Base-by-base conservation (phyloP, 2,888 invertebrate genomes). In the Eledona agricola region DNA sequence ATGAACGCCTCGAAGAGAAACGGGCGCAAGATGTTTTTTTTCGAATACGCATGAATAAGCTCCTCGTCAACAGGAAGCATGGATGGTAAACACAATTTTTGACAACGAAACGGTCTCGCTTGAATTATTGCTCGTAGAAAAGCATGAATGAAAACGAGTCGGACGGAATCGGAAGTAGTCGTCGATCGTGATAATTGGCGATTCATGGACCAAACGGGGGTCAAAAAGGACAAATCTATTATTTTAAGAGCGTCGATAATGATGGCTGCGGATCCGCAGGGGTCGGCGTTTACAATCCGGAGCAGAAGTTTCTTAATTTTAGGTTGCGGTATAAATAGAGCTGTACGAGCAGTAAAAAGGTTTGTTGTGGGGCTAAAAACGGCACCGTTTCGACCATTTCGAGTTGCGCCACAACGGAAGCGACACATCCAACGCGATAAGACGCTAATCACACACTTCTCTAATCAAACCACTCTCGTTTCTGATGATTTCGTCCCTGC, bases 41-140 rank as follows among this genome's bases (percentile, higher is more conserved):
- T 53, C 25, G 22, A 38, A 15, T 31, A 45, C 53, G 55, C 55
- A 15, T 55, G 31, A 55, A 50, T 55, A 43, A 43, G 43, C 51
- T 42, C n/a, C n/a, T 51, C 47, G 50, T 52, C 40, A 59, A 56
- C 59, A 59, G 59, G 59, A 61, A 59, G 59, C 54, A 59, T 40
- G 61, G 54, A 43, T 50, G 51, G 57, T 61, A 61, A 61, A 55
- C 59, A 59, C 51, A 35, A 60, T 60, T 61, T 60, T 61, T 53
- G 56, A 59, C 53, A 61, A 57, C 52, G 46, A 47, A 47, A 51
- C 37, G 46, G 60, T 58, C 42, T 54, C 58, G 55, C 50, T 55
- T 55, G 56, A 58, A 56, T 60, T 56, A 53, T 32, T 37, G 29
- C 45, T 38, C 13, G 37, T 25, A 23, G 37, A 29, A 42, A 34